A percentile compares a stretch with the other conserved stretches of the same genome.
Conservation (phyloP, 1,140 invertebrate genomes). For the Cecropterus lyciades region DNA sequence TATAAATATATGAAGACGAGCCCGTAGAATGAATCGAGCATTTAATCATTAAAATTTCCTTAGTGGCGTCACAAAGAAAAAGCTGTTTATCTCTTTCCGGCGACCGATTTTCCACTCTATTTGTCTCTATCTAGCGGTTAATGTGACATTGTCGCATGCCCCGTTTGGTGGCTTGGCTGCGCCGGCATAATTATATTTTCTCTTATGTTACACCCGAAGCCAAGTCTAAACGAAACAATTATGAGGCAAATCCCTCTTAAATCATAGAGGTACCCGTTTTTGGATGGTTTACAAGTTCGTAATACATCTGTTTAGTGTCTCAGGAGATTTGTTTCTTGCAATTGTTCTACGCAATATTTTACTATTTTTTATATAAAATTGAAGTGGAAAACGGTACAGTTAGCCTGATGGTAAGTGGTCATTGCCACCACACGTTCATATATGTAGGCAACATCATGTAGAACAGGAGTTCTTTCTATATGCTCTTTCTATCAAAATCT, state of each 20-base stretch:
- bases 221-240: conserved; percentile 41
- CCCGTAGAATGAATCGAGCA: conserved; percentile 41
- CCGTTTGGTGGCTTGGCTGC: conserved; percentile 61
- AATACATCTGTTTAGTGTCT: neutral
- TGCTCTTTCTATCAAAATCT: too few relatives aligned
- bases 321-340: too few relatives aligned
- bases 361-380: too few relatives aligned
- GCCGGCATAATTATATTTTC: conserved; percentile 56
- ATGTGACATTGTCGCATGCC: conserved; percentile 77
- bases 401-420: too few relatives aligned
- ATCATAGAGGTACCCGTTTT: conserved; percentile 27
- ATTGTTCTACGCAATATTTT: too few relatives aligned
- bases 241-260: conserved; percentile 25
- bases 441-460: too few relatives aligned
- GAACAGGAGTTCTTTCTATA: too few relatives aligned
- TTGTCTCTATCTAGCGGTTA: conserved; percentile 77
- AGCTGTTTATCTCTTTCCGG: conserved; percentile 65
- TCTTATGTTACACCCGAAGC: conserved; percentile 43
- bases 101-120: conserved; percentile 75
- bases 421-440: too few relatives aligned
- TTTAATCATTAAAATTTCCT: conserved; percentile 78
- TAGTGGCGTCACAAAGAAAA: conserved; percentile 59
- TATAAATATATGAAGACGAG: conserved; percentile 22
- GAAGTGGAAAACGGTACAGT: too few relatives aligned
- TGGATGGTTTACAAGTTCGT: conserved; percentile 12